Evolutionary conservation across 1,140 invertebrate species (phyloP), one percentile per base, ranked within the genome.

Genomic region (Drosophila kurseongensis): DNA sequence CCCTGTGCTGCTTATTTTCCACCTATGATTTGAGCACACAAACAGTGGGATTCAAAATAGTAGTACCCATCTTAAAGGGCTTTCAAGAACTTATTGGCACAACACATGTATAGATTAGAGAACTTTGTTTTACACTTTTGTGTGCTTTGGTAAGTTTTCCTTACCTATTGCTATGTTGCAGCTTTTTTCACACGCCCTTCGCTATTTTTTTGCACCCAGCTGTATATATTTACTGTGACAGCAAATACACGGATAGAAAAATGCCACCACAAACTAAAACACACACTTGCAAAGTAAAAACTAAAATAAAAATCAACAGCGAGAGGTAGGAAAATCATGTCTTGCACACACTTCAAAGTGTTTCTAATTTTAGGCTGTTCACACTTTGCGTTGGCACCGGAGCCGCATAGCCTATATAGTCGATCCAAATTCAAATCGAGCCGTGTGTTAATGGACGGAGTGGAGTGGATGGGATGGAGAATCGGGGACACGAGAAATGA

Each of bases 341-440:
- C 56, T 62, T 55, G 48, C 71, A 56, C 69, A 55, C 75, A 73
- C 78, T 73, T 79, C 66, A 82, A 88, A 83, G 82, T 80, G 66
- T 58, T 71, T 86, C 82, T 86, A 86, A 88, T 79, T 86, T 79
- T 86, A 86, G 75, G 44, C 67, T 36, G 52, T 78, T 88, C 83
- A 83, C 79, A 88, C 82, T 86, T 82, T 79, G 82, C 82, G 82
- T 86, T 86, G 83, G 83, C 75, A 83, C 56, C 29, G 42, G 55
- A 41, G 10, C 16, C 57, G 45, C n/a, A 41, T 36, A 69, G 29
- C 44, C 41, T 16, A 59, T 32, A 36, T 48, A 56, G 36, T 56
- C 52, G 59, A 23, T 32, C 18, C 38, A 13, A 38, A 80, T 67
- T 45, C 48, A 63, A 42, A 44, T 45, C 44, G 72, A 41, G 41